Conservation (phyloP, 2,888 invertebrate species). For the Calliopum simillimum region DNA sequence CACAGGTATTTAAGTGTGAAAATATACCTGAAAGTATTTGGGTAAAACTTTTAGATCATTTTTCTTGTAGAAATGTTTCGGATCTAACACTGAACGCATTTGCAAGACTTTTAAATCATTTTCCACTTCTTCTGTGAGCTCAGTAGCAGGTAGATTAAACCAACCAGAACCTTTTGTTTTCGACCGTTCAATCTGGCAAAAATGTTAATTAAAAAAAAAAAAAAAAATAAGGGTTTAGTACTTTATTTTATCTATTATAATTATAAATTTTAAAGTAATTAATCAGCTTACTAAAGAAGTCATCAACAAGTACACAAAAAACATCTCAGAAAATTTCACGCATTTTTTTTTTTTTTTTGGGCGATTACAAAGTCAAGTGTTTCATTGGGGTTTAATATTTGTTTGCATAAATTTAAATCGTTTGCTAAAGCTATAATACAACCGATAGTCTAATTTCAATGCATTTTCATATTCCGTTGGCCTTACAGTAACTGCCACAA, state of each 20-base stretch:
- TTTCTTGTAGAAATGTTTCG: conserved; percentile 95
- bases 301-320: conserved; percentile 58
- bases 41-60: conserved; percentile 88
- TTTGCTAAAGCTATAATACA: conserved; percentile 44
- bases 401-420: conserved; percentile 56
- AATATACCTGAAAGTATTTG: conserved; percentile 89
- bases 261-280: not conserved
- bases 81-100: conserved; percentile 92
- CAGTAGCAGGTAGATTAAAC: conserved; percentile 90
- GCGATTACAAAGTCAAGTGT: conserved; percentile 45
- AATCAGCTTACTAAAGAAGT: conserved; percentile 68
- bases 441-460: conserved; percentile 56
- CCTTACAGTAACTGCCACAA: conserved; percentile 64
- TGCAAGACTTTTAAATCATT: conserved; percentile 89
- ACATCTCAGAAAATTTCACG: conserved; percentile 48
- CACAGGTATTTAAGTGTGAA: conserved; percentile 16
- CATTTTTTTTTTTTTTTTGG: conserved; percentile 40
- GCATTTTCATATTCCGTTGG: conserved; percentile 60
- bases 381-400: conserved; percentile 46
- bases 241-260: not conserved
- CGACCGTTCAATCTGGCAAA: conserved; percentile 75
- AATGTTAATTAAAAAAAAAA: not conserved
- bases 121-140: conserved; percentile 88
- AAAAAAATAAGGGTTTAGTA: not conserved
- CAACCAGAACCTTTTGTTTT: conserved; percentile 89